Evolutionary conservation across 2,113 vertebrate species (phyloP).

Genomic region (Catagonus wagneri): DNA sequence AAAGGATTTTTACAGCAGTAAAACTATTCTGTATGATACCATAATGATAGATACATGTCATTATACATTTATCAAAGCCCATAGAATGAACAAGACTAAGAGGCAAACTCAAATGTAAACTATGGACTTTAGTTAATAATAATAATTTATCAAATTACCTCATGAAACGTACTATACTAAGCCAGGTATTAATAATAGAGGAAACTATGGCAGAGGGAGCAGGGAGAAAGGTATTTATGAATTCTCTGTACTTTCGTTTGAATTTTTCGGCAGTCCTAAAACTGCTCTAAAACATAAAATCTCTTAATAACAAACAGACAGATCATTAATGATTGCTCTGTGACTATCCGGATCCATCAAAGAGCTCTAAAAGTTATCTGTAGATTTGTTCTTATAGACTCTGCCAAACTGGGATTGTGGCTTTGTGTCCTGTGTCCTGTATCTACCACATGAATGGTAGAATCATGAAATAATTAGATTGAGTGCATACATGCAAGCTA

Average conservation of each 20-base stretch:
- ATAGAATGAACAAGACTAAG: background rate
- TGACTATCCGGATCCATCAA: background rate
- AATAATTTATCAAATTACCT: background rate
- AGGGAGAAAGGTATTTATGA: background rate
- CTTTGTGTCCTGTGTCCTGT: background rate
- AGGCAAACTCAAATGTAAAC: background rate
- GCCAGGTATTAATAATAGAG: background rate
- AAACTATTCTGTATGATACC: background rate
- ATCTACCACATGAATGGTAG: background rate
- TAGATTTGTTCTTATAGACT: background rate
- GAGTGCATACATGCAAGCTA: background rate
- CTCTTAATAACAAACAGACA: background rate
- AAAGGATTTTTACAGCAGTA: background rate
- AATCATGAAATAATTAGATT: background rate
- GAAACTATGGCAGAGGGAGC: background rate
- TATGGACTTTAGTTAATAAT: background rate
- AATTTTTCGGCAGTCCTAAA: slow-evolving; percentile 6
- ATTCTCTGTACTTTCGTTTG: background rate
- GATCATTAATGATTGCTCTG: background rate
- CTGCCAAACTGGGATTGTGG: background rate
- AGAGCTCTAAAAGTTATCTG: background rate
- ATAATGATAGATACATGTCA: background rate
- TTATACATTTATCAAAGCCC: background rate
- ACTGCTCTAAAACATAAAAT: background rate
- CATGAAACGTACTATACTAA: background rate